Percentiles rank a stretch among this genome's conserved stretches.
phyloP scores from a whole-genome alignment of 2,113 vertebrate species.

The Calypte anna region DNA sequence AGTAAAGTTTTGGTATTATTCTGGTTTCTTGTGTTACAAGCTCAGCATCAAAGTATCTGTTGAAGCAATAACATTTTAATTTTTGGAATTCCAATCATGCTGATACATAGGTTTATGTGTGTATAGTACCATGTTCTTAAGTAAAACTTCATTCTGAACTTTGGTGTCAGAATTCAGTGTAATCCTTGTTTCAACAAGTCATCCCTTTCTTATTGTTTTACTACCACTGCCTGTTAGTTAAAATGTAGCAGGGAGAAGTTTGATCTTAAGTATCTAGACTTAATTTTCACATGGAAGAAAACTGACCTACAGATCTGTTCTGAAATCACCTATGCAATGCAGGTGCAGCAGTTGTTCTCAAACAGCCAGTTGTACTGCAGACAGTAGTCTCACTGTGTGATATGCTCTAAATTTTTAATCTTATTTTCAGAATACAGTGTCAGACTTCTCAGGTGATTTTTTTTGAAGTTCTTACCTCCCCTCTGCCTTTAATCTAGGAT shows the following conservation, averaged over 20 bases:
- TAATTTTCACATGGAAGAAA: background rate
- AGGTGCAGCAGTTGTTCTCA: background rate
- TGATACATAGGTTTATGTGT: background rate
- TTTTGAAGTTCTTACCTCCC: background rate
- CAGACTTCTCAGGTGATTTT: conserved; percentile 22
- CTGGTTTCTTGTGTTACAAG: background rate
- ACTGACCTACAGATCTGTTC: background rate
- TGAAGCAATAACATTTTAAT: background rate
- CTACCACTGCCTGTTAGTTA: background rate
- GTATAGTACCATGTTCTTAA: background rate
- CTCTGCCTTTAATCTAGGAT: background rate
- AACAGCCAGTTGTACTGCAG: background rate
- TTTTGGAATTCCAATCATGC: background rate
- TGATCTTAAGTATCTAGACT: background rate
- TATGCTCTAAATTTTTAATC: conserved; percentile 15
- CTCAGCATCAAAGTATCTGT: background rate
- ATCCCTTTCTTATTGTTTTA: background rate
- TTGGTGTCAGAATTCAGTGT: background rate
- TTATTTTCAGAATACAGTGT: conserved; percentile 1
- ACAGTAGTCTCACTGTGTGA: background rate
- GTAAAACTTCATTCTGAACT: background rate
- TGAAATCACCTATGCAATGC: background rate
- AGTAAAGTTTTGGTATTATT: conserved; percentile 10
- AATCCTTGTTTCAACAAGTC: background rate
- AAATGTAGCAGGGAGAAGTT: background rate